phyloP scores from a whole-genome alignment of 2,113 vertebrate genomes.

The Hippocampus guttulatus region DNA sequence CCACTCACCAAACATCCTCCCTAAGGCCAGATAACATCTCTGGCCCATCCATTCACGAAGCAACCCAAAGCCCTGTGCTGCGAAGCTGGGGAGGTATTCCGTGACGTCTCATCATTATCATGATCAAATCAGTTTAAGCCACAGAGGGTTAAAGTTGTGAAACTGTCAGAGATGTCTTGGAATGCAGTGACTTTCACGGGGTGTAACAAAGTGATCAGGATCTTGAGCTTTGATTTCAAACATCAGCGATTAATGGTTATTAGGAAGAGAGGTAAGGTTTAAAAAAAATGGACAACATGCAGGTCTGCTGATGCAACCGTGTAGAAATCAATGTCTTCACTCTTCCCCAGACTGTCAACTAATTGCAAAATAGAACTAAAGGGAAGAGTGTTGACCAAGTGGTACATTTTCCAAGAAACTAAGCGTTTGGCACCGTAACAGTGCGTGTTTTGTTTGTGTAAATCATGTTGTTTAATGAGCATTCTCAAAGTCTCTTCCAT shows the following conservation, averaged over 20 bases:
- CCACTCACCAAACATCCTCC: conserved; percentile 68
- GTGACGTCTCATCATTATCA: conserved; percentile 40
- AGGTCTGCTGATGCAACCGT: conserved; percentile 14
- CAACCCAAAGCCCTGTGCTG: conserved; percentile 32
- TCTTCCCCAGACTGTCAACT: conserved; percentile 10
- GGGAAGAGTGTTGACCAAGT: conserved; percentile 40
- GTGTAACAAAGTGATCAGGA: background rate
- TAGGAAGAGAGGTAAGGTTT: background rate
- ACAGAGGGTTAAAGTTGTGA: conserved; percentile 7
- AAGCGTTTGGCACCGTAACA: conserved; percentile 43
- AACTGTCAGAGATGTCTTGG: conserved; percentile 5
- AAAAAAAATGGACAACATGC: conserved; percentile 6
- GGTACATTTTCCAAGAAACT: conserved; percentile 53
- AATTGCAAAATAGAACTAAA: conserved; percentile 21
- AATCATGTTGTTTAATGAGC: conserved; percentile 64
- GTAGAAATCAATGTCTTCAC: conserved; percentile 16
- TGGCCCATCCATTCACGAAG: conserved; percentile 53
- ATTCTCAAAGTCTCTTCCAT: conserved; percentile 55
- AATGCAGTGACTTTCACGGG: background rate
- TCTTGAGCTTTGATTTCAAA: background rate
- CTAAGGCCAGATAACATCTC: conserved; percentile 67
- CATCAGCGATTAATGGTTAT: background rate
- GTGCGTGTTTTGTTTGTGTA: conserved; percentile 55
- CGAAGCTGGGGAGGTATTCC: conserved; percentile 30
- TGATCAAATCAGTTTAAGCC: conserved; percentile 18